Base-by-base conservation (phyloP, 2,888 invertebrate species). In the Epicampocera succincta region DNA sequence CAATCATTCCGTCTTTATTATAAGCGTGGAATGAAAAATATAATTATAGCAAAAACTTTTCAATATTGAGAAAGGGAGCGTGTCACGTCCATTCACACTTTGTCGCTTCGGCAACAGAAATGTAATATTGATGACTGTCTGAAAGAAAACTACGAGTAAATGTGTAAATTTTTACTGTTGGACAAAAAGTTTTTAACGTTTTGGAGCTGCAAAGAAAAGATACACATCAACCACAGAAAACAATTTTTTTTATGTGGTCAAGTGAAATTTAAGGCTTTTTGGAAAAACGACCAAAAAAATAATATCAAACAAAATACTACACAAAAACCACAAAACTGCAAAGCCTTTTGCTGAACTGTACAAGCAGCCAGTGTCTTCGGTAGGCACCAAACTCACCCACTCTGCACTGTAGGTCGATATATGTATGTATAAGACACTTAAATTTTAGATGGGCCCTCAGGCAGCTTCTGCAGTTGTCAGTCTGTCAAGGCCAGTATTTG, bases 141-240 rank as follows among this genome's bases (percentile, higher is more conserved):
- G 21, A 73, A 50, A 46, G 61, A 63, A 68, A 56, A 74, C 25
- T 33, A 69, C 69, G 44, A 50, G 46, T 56, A 29, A 63, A 58
- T 46, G n/a, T 25, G 1, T 33, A 8, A 1, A 8, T 33, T 33
- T 52, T 63, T 17, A 21, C 25, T 19, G n/a, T 2, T 12, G 6
- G 38, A 25, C 60, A 33, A 38, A 29, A 56, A 29, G 33, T 33
- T 33, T 33, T 33, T 0, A 42, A 58, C 3, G 1, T 63, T 66
- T 66, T 60, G 50, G 5, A 4, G 40, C 5, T 15, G 48, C 8
- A 42, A 11, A 19, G 13, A 42, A 56, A 0, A 52, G 40, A 72
- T 46, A 17, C 40, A n/a, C 19, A 38, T 61, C 38, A 21, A 33
- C 5, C 21, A 33, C 33, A 8, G 8, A 33, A 52, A 54, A n/a